Base-by-base conservation (phyloP, 2,888 invertebrate species). In the Caenorhabditis drosophilae region DNA sequence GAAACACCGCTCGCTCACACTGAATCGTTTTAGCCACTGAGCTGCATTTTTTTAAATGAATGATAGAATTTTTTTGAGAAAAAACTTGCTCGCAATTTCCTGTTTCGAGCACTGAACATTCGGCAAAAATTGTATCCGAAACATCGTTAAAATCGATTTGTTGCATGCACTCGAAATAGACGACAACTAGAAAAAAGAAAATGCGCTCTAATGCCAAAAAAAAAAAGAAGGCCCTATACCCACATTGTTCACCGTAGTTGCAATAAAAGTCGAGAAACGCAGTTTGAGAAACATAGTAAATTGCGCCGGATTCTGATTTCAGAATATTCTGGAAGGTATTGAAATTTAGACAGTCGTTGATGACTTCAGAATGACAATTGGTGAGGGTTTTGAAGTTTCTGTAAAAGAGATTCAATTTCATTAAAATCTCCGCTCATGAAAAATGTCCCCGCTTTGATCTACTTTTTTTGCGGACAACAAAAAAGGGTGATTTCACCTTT, bases 1-100 rank as follows among this genome's bases (percentile, higher is more conserved):
- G 48, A 6, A 63, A 47, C 18, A 63, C 63, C 9, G 63, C 63
- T 1, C 56, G 48, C 20, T 63, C 63, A 31, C 63, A 63, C 42
- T 63, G 57, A 16, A 52, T 63, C n/a, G 63, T 58, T 34, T 36
- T 26, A 3, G 63, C 44, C 0, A 63, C 63, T 6, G 63, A 63
- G 9, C 63, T 63, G 42, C 2, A 45, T 4, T 45, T 45, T 45
- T 31, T n/a, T 7, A 22, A 4, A 36, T 25, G 6, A 31, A 26
- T 16, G 11, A 6, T 41, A 1, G 7, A 54, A 46, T 20, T 11
- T 18, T 22, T 20, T n/a, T n/a, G n/a, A n/a, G n/a, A n/a, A n/a
- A n/a, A n/a, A n/a, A 49, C 61, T 36, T 15, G 58, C 63, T 63
- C 63, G 57, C 63, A 63, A 53, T 35, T 54, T 22, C 63, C 63